Base-by-base conservation (phyloP, 1,140 invertebrate genomes). In the Plodia interpunctella region DNA sequence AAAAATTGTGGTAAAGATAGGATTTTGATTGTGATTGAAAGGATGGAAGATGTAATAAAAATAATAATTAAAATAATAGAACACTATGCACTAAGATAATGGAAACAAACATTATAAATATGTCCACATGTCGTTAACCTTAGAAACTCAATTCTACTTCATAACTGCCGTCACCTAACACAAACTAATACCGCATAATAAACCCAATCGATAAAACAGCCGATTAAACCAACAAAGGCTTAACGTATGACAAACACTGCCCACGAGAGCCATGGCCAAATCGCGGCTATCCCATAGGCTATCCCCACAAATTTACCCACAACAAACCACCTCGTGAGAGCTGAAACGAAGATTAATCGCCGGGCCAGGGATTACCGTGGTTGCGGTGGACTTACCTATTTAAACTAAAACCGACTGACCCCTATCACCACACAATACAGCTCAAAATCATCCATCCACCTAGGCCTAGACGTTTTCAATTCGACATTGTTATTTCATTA, bases 331-430 rank as follows among this genome's bases (percentile, higher is more conserved):
- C 74, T 72, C 75, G 70, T 74, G 70, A 73, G 75, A 72, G 68
- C 67, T 66, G 68, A 63, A 83, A 84, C 77, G 77, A 85, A 85
- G 82, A 87, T 87, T 83, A 87, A 87, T 85, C 76, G 79, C 65
- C 72, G 74, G 69, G 67, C 69, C 66, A 72, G 70, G 78, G 81
- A 84, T 87, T 83, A 87, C 79, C 64, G 69, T 63, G 67, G 69
- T 77, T 81, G 68, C 70, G 65, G 69, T 66, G 65, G 63, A 60
- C 62, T 52, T 60, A 65, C 61, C 65, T 69, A 65, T 65, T 65
- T 56, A 70, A 60, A 52, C 49, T 58, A 53, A 53, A 57, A 61
- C 55, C 49, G 53, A 49, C 58, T 66, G 59, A 56, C 55, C 60
- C 51, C 35, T 67, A 70, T 58, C 19, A 4, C 19, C 44, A 15